A percentile compares a stretch with the other conserved stretches of the same genome.
Evolutionary conservation across 2,888 invertebrate genomes (phyloP).

Genomic region (Eristalis intricaria): DNA sequence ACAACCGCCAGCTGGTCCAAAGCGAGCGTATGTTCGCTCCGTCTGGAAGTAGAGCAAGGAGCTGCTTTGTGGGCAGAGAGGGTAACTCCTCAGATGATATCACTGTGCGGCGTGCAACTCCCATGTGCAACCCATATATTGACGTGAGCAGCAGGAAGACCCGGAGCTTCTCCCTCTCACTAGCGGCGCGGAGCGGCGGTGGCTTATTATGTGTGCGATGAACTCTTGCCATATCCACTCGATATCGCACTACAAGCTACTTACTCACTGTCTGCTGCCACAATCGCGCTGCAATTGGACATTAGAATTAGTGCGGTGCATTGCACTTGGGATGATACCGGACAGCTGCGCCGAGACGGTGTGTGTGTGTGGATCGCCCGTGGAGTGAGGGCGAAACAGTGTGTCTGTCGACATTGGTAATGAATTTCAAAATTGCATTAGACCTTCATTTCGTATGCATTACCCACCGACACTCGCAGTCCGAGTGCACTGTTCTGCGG

Average conservation of each 20-base stretch:
- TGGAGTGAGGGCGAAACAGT: constrained; percentile 20
- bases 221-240: constrained; percentile 59
- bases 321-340: constrained; percentile 43
- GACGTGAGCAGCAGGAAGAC: not conserved
- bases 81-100: constrained; percentile 42
- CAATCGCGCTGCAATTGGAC: constrained; percentile 48
- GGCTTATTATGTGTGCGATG: constrained; percentile 72
- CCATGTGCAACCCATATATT: constrained; percentile 37
- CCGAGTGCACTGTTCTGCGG: constrained; percentile 27
- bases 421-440: constrained; percentile 70
- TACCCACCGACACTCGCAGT: constrained; percentile 44
- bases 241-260: constrained; percentile 54
- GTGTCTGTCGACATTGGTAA: constrained; percentile 63
- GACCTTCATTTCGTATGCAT: constrained; percentile 70
- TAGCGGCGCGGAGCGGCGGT: constrained; percentile 23
- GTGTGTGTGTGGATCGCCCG: not conserved
- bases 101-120: constrained; percentile 13
- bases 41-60: constrained; percentile 52
- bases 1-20: not conserved
- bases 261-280: constrained; percentile 49
- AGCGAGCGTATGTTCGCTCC: not conserved
- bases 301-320: constrained; percentile 66
- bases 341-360: not conserved
- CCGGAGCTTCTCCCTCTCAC: not conserved
- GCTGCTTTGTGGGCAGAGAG: constrained; percentile 17